Conservation (phyloP, 1,140 invertebrate genomes). For the Saccostrea echinata region DNA sequence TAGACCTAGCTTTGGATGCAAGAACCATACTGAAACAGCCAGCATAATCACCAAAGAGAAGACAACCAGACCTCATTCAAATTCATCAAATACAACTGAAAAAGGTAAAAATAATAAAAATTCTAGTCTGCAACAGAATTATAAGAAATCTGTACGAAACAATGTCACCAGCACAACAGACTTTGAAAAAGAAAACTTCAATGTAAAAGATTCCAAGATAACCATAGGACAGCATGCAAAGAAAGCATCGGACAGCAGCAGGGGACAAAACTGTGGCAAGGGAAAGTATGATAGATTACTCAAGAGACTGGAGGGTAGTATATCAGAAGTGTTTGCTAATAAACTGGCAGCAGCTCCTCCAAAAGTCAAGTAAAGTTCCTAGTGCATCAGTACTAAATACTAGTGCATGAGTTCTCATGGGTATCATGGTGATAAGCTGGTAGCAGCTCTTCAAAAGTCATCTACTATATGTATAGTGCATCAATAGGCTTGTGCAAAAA, state of each 20-base stretch:
- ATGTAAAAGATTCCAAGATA: neutral
- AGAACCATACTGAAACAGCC: neutral
- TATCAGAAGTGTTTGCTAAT: constrained; percentile 31
- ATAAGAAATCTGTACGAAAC: neutral
- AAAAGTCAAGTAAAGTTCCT: neutral
- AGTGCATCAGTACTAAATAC: neutral
- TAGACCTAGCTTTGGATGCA: neutral
- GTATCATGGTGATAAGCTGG: neutral
- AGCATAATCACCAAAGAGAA: neutral
- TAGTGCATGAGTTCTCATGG: neutral
- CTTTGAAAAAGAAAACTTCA: constrained; percentile 29
- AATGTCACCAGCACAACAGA: constrained; percentile 31
- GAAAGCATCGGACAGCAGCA: neutral
- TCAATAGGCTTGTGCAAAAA: too few relatives aligned
- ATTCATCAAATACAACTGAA: neutral
- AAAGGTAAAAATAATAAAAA: constrained; percentile 11
- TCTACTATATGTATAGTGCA: too few relatives aligned
- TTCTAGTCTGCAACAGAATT: constrained; percentile 5
- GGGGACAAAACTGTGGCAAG: neutral
- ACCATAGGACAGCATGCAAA: neutral
- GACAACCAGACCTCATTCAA: neutral
- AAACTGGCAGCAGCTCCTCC: constrained; percentile 42
- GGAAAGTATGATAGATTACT: constrained; percentile 58
- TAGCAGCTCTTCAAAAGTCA: constrained; percentile 19
- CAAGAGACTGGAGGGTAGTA: constrained; percentile 51